A percentile compares a stretch with the other conserved stretches of the same genome.
These are phyloP conservation scores for Halcyon smyrnensis DNA, from an alignment of 2,797 vertebrate species.

Conservation along the genomic window DNA sequence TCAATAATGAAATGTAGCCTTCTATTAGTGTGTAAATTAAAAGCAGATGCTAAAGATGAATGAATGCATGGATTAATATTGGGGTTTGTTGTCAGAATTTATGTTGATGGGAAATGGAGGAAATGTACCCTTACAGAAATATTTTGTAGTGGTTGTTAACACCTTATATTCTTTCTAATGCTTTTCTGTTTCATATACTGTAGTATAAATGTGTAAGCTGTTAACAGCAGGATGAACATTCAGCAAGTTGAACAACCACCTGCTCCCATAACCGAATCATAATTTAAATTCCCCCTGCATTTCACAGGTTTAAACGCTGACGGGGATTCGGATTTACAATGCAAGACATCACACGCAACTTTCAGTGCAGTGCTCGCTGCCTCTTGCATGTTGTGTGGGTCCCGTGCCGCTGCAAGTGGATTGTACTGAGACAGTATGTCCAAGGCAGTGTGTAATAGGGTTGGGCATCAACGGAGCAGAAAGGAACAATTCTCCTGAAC, in stretches of 20 bases:
- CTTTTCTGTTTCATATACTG: conserved; percentile 55
- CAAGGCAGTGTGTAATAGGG: neutral
- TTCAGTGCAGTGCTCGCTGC: neutral
- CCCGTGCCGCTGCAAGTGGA: neutral
- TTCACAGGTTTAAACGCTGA: conserved; percentile 69
- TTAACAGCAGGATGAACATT: conserved; percentile 76
- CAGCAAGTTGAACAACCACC: conserved; percentile 62
- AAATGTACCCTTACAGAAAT: conserved; percentile 78
- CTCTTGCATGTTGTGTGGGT: neutral
- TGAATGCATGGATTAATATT: conserved; percentile 66
- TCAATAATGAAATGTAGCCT: conserved; percentile 22
- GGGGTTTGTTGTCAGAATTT: conserved; percentile 78
- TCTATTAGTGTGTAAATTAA: conserved; percentile 66
- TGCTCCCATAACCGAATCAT: conserved; percentile 66
- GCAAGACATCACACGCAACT: conserved; percentile 26
- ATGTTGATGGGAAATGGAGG: conserved; percentile 78
- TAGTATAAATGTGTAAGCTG: conserved; percentile 76
- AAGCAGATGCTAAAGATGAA: conserved; percentile 74
- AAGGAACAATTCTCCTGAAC: neutral
- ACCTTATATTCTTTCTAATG: conserved; percentile 75
- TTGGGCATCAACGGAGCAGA: neutral
- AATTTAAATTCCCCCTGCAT: conserved; percentile 73
- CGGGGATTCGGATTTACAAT: conserved; percentile 61
- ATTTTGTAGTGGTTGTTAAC: conserved; percentile 81
- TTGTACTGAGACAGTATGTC: neutral